Base-by-base conservation (phyloP, 1,140 invertebrate genomes). In the Aphidius gifuensis region DNA sequence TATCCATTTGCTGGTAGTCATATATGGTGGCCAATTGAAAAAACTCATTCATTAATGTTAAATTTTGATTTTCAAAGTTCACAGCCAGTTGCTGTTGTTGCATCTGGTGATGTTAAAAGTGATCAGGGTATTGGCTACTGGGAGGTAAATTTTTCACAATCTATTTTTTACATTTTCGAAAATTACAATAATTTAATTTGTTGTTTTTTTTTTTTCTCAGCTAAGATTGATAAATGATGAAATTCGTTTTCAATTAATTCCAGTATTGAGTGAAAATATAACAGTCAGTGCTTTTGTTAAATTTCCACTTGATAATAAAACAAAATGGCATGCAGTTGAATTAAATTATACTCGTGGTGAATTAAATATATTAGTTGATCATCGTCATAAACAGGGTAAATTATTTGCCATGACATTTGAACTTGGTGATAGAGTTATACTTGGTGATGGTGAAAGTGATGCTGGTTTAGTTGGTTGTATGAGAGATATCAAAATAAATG, bases 21-120 rank as follows among this genome's bases (percentile, higher is more conserved):
- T 75, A 91, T 94, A 75, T 90, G 89, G 87, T 91, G 91, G 88
- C 87, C 90, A 38, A 86, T 87, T 69, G 85, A 88, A 73, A 85
- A 84, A 59, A 87, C 83, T 45, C 84, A 87, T 66, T 86, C 86
- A 61, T 83, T 96, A 61, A 87, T 87, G 70, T 80, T 97, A 50
- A 87, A 88, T 74, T 94, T 97, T 78, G 91, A 94, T 74, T 96
- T 96, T 74, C 92, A 92, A 78, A 93, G 91, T 32, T 91, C 88
- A 64, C 88, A 89, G 68, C 88, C 88, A 65, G 86, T 90, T 69
- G 92, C 92, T 9, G 89, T 96, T 48, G 81, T 96, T 63, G 91
- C 93, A 21, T 93, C 92, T 60, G 90, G 91, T 66, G 87, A 92
- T 72, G 87, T 93, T 6, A 84, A 83, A 58, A 87, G 85, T 45